These are phyloP conservation scores for Styela clava DNA, from an alignment of 23 tunicate species.

Conservation along the genomic window DNA sequence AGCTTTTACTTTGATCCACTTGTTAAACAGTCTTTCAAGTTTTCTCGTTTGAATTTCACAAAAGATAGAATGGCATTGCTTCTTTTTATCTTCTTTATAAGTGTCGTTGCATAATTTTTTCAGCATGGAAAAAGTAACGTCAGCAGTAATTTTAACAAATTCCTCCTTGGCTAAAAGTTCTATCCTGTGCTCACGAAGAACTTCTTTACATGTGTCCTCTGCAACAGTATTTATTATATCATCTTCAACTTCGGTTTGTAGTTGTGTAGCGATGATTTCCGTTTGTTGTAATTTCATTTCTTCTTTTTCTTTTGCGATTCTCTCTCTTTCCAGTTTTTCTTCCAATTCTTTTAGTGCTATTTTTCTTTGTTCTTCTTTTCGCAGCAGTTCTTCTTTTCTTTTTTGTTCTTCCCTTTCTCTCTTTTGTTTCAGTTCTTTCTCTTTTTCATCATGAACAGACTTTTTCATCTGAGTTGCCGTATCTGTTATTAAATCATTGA, in stretches of 20 bases:
- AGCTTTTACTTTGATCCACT: slow-evolving; percentile 41
- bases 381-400: neutral
- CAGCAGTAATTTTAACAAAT: neutral
- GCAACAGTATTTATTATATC: slow-evolving; percentile 10
- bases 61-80: slow-evolving; percentile 2
- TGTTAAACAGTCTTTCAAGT: slow-evolving; percentile 20
- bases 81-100: slow-evolving; percentile 25
- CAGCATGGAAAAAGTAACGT: neutral
- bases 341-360: neutral
- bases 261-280: neutral
- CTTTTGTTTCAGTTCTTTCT: slow-evolving; percentile 9
- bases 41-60: slow-evolving; percentile 3
- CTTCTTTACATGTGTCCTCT: neutral
- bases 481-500: neutral
- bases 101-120: neutral
- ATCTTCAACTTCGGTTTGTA: slow-evolving; percentile 5
- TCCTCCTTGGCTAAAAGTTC: neutral
- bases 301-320: slow-evolving; percentile 5
- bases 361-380: slow-evolving; percentile 29
- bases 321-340: slow-evolving; percentile 21
- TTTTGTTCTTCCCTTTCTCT: slow-evolving; percentile 30
- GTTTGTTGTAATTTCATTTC: slow-evolving; percentile 11
- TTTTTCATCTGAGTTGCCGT: slow-evolving; percentile 2
- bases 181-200: neutral
- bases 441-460: neutral